Evolutionary conservation across 2,113 vertebrate genomes (phyloP).

Genomic region (Desmodus rotundus): DNA sequence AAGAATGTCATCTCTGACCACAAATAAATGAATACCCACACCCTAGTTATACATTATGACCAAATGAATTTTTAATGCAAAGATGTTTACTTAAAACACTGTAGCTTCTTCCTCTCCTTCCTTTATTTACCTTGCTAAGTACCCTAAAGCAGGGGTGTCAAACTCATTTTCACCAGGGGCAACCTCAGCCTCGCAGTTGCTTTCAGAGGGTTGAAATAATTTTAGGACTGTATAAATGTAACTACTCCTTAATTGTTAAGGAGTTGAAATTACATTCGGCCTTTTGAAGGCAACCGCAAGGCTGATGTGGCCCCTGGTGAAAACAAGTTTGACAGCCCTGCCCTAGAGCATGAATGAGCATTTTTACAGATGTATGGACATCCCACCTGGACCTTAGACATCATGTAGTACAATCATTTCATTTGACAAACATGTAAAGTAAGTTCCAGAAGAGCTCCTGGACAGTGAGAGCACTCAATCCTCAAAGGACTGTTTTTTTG

Average conservation of each 20-base stretch:
- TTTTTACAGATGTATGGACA: neutral
- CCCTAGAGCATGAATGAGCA: neutral
- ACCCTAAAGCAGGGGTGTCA: neutral
- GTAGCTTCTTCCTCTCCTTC: neutral
- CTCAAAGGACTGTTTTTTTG: neutral
- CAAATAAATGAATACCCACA: neutral
- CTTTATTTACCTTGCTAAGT: neutral
- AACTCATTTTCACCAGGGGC: too few species aligned
- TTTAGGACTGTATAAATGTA: too few species aligned
- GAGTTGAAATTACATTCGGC: too few species aligned
- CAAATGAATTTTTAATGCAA: slow-evolving; percentile 14
- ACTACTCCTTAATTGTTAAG: too few species aligned
- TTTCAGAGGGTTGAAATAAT: too few species aligned
- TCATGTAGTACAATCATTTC: neutral
- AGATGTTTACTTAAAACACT: neutral
- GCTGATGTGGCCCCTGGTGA: too few species aligned
- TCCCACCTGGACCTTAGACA: neutral
- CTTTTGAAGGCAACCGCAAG: too few species aligned
- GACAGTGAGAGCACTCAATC: neutral
- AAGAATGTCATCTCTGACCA: neutral
- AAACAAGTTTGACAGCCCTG: too few species aligned
- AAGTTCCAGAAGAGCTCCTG: neutral
- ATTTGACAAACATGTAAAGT: neutral
- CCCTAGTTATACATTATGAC: neutral
- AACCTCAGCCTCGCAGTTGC: too few species aligned